phyloP scores from a whole-genome alignment of 2,113 vertebrate genomes.

The Dromas ardeola region DNA sequence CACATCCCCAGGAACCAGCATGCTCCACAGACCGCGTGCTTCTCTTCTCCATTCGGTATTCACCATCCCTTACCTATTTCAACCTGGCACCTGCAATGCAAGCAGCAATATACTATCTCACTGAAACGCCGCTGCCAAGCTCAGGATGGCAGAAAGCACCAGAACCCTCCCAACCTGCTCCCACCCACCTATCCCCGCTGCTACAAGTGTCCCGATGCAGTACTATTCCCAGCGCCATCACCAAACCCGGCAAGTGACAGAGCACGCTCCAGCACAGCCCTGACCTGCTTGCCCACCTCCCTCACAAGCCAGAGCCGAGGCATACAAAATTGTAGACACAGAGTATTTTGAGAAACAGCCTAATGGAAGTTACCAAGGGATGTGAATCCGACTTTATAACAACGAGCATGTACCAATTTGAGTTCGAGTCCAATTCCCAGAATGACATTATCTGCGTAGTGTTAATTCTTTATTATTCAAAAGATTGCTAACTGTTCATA shows the following conservation, averaged over 20 bases:
- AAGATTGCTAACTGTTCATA: conserved; percentile 69
- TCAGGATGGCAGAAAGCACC: background rate
- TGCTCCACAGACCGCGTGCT: background rate
- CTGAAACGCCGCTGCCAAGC: background rate
- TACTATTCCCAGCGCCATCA: background rate
- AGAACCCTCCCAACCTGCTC: background rate
- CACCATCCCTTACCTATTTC: background rate
- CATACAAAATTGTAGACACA: background rate
- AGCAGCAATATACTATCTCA: background rate
- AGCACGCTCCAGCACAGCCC: background rate
- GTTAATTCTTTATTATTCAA: conserved; percentile 76
- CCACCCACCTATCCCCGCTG: fast-evolving
- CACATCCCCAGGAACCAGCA: background rate
- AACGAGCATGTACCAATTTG: conserved; percentile 56
- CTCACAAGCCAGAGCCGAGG: background rate
- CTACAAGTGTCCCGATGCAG: background rate
- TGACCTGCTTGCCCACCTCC: background rate
- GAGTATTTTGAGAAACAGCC: conserved; percentile 31
- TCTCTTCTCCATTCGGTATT: background rate
- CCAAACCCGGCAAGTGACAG: background rate
- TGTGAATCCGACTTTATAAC: conserved; percentile 20
- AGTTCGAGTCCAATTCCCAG: conserved; percentile 55
- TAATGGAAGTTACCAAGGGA: conserved; percentile 45
- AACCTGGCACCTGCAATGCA: background rate
- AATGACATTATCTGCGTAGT: conserved; percentile 63